Percentiles rank a stretch among this genome's conserved stretches.
These are phyloP conservation scores for Thalassoma bifasciatum DNA, from an alignment of 2,113 vertebrate species.

Conservation along the genomic window DNA sequence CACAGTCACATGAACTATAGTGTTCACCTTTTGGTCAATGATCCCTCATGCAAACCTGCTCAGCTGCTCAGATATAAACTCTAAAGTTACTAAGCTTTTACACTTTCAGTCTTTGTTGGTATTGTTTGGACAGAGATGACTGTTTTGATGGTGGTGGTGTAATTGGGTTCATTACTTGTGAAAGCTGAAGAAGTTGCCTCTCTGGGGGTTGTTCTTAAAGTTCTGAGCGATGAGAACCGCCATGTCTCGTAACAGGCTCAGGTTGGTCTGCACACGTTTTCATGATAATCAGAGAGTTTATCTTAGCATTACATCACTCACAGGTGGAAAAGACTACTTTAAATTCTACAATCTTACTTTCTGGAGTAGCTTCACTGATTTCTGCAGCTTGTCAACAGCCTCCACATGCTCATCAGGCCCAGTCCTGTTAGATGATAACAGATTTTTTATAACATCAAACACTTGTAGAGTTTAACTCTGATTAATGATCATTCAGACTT, in stretches of 20 bases:
- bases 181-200: slow-evolving; percentile 85
- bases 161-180: slow-evolving; percentile 86
- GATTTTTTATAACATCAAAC: background rate
- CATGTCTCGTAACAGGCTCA: slow-evolving; percentile 90
- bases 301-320: background rate
- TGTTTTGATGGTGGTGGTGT: too few relatives aligned
- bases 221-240: slow-evolving; percentile 88
- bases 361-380: slow-evolving; percentile 89
- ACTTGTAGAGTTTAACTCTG: background rate
- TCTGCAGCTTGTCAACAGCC: slow-evolving; percentile 92
- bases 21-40: too few relatives aligned
- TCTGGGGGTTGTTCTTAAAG: slow-evolving; percentile 85
- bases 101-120: too few relatives aligned
- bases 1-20: background rate
- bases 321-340: background rate
- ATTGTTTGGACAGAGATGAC: too few relatives aligned
- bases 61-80: too few relatives aligned
- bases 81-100: too few relatives aligned
- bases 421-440: slow-evolving; percentile 78
- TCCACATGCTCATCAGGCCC: slow-evolving; percentile 90
- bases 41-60: too few relatives aligned
- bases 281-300: background rate
- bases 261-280: slow-evolving; percentile 85
- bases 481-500: background rate
- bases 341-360: slow-evolving; percentile 84